phyloP scores from a whole-genome alignment of 1,140 invertebrate genomes.

The Drosophila orosa region DNA sequence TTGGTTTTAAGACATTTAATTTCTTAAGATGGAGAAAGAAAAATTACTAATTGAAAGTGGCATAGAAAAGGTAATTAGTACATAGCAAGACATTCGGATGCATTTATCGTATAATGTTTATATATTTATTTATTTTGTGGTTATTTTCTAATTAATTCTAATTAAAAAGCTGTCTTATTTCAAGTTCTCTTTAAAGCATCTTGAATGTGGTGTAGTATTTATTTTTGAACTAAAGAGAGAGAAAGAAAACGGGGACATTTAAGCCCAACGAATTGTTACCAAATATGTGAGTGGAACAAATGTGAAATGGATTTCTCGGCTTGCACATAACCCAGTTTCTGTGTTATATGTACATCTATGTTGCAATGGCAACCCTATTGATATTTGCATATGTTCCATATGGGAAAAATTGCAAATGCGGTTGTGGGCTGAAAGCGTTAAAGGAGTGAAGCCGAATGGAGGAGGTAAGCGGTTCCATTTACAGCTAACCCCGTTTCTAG shows the following conservation, averaged over 20 bases:
- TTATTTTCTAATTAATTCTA: neutral
- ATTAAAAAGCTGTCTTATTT: neutral
- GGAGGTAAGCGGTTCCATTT: slow-evolving; percentile 23
- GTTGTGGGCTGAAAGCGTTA: slow-evolving; percentile 6
- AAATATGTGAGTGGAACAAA: slow-evolving; percentile 37
- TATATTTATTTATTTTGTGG: neutral
- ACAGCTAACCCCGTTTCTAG: slow-evolving; percentile 36
- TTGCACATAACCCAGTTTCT: slow-evolving; percentile 52
- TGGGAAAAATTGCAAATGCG: slow-evolving; percentile 49
- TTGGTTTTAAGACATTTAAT: neutral
- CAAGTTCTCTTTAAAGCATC: neutral
- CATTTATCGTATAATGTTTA: too few relatives aligned
- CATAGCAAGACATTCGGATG: too few relatives aligned
- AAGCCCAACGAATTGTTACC: slow-evolving; percentile 29
- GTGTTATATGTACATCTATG: slow-evolving; percentile 33
- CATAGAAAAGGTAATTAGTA: neutral
- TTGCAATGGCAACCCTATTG: slow-evolving; percentile 50
- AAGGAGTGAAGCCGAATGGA: neutral
- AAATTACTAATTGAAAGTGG: neutral
- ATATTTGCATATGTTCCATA: slow-evolving; percentile 58
- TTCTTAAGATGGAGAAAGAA: slow-evolving; percentile 5
- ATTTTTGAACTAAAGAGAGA: neutral
- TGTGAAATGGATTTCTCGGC: slow-evolving; percentile 36
- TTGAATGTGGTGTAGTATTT: neutral
- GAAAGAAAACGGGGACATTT: slow-evolving; percentile 9